Conservation (phyloP, 2,888 invertebrate species). For the Melinopterus prodromus region DNA sequence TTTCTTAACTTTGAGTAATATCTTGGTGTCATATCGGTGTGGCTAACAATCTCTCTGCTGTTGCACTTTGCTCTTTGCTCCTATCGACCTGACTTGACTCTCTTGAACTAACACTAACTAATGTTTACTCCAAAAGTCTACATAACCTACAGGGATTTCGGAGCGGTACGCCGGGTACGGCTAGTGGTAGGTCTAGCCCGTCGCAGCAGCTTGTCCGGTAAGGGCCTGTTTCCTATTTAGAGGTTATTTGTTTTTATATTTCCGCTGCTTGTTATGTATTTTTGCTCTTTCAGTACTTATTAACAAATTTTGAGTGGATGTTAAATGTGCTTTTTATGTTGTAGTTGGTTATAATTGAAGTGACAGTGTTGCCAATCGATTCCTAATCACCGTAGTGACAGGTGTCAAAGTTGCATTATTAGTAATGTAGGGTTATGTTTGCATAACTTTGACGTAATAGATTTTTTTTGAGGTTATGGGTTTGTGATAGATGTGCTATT, state of each 20-base stretch:
- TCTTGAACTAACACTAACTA: conserved; percentile 1
- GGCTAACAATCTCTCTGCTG: not conserved
- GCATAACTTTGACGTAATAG: too few species aligned
- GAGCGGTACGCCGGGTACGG: conserved; percentile 49
- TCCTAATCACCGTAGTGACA: too few species aligned
- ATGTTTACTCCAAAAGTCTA: conserved; percentile 17
- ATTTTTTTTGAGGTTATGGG: too few species aligned
- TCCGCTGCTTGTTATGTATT: not conserved
- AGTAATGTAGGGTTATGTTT: too few species aligned
- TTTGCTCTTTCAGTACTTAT: not conserved
- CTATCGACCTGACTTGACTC: not conserved
- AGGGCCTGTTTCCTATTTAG: conserved; percentile 35
- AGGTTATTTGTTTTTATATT: conserved; percentile 5
- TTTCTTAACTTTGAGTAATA: not conserved
- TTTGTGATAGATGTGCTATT: too few species aligned
- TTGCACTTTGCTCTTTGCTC: not conserved
- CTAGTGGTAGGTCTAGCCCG: conserved; percentile 56
- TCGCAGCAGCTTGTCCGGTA: conserved; percentile 50
- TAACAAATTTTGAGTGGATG: not conserved
- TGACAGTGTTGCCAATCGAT: not conserved
- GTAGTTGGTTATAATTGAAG: not conserved
- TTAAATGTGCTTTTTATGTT: not conserved
- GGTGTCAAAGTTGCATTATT: too few species aligned
- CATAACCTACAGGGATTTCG: conserved; percentile 1
- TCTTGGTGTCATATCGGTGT: conserved; percentile 9